A percentile compares a stretch with the other conserved stretches of the same genome.
phyloP scores from a whole-genome alignment of 2,797 vertebrate species.

The Natrix natrix region DNA sequence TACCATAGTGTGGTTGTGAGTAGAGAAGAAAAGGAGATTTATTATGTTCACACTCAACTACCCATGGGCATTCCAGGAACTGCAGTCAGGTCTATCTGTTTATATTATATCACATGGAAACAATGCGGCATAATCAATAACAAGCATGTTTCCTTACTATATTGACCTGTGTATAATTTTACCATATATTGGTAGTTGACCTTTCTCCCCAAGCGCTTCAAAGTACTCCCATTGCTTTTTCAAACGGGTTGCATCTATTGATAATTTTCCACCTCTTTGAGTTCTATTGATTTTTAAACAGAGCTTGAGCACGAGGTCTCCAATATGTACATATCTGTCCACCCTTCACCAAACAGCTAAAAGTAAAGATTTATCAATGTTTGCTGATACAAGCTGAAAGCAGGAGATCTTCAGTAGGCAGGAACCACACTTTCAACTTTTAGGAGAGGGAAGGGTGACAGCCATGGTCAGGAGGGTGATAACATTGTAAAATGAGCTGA shows the following conservation, averaged over 20 bases:
- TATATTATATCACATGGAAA: not conserved
- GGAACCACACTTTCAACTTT: not conserved
- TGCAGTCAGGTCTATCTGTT: not conserved
- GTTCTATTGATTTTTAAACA: not conserved
- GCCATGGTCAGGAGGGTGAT: not conserved
- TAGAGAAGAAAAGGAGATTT: not conserved
- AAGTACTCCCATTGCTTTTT: not conserved
- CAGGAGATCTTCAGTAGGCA: not conserved
- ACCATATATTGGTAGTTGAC: rapidly evolving
- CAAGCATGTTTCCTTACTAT: not conserved
- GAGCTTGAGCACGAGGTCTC: not conserved
- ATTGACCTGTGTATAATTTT: not conserved
- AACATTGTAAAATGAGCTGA: not conserved
- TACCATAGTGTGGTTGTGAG: not conserved
- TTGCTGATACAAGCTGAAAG: not conserved
- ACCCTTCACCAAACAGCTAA: not conserved
- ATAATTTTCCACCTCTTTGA: constrained; percentile 1
- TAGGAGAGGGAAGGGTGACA: not conserved
- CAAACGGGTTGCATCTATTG: not conserved
- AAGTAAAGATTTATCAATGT: not conserved
- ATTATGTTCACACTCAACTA: not conserved
- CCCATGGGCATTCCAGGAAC: not conserved
- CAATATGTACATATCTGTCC: too few relatives aligned
- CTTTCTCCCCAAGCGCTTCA: rapidly evolving
- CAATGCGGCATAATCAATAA: not conserved